phyloP scores from a whole-genome alignment of 2,113 vertebrate species.

The Rhynchomys soricoides region DNA sequence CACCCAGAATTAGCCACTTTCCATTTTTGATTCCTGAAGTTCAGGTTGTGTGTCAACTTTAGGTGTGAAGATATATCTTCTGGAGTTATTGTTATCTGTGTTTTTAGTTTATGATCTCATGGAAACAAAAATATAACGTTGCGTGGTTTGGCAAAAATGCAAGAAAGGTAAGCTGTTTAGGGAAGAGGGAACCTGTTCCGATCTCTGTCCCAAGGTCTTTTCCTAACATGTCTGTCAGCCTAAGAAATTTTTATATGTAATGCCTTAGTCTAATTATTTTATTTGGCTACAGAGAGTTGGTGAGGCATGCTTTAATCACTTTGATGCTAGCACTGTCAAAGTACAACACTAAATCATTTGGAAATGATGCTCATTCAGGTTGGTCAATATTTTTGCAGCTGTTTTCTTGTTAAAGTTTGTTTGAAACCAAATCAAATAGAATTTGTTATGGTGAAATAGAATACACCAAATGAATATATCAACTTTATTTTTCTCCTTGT shows the following conservation, averaged over 20 bases:
- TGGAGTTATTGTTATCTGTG: neutral
- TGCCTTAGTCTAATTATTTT: conserved; percentile 76
- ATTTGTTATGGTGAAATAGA: conserved; percentile 54
- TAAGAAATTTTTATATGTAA: conserved; percentile 68
- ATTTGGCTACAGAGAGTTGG: conserved; percentile 69
- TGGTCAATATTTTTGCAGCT: conserved; percentile 82
- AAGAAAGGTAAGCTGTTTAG: conserved; percentile 80
- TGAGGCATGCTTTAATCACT: conserved; percentile 63
- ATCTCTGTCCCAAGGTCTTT: conserved; percentile 60
- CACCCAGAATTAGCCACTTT: neutral
- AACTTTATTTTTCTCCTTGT: conserved; percentile 28
- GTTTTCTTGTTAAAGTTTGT: conserved; percentile 72
- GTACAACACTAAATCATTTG: conserved; percentile 77
- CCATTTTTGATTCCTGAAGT: neutral
- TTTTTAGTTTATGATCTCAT: conserved; percentile 62
- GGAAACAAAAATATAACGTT: conserved; percentile 74
- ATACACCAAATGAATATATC: conserved; percentile 44
- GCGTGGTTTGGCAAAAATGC: conserved; percentile 79
- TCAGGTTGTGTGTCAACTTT: neutral
- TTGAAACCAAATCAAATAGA: conserved; percentile 66
- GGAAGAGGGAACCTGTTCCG: conserved; percentile 75
- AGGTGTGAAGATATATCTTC: conserved; percentile 21
- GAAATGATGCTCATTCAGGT: conserved; percentile 70
- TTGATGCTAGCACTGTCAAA: conserved; percentile 62
- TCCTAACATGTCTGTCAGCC: conserved; percentile 70